These are phyloP conservation scores for Lapara coniferarum DNA, from an alignment of 2,888 invertebrate species.

Conservation along the genomic window DNA sequence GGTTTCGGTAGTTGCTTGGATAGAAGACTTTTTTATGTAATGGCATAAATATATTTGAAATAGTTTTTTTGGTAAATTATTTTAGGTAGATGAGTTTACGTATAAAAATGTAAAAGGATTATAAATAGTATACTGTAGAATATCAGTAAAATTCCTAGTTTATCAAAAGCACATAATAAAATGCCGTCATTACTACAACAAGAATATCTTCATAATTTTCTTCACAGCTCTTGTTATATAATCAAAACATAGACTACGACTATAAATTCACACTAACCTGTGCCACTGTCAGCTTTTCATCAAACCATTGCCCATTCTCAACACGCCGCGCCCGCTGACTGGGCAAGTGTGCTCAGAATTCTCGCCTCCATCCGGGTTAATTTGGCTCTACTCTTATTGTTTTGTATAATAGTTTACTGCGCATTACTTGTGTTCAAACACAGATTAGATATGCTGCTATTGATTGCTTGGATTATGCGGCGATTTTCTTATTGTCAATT, in stretches of 20 bases:
- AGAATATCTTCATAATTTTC: no score
- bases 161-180: no score
- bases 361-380: constrained; percentile 34
- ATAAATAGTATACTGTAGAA: no score
- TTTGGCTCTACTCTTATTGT: constrained; percentile 29
- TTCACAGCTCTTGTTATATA: no score
- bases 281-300: constrained; percentile 2
- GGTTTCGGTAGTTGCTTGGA: neutral
- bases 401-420: constrained; percentile 14
- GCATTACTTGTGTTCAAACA: constrained; percentile 26
- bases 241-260: no score
- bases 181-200: no score
- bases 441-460: constrained; percentile 10
- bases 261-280: neutral
- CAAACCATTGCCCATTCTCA: constrained; percentile 48
- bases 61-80: no score
- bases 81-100: no score
- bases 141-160: no score
- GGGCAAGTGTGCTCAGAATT: constrained; percentile 57
- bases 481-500: neutral
- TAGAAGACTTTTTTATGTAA: no score
- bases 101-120: no score
- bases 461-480: constrained; percentile 5
- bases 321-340: constrained; percentile 60
- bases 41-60: no score